Evolutionary conservation across 1,140 invertebrate species (phyloP).

Genomic region (Ylistrum balloti): DNA sequence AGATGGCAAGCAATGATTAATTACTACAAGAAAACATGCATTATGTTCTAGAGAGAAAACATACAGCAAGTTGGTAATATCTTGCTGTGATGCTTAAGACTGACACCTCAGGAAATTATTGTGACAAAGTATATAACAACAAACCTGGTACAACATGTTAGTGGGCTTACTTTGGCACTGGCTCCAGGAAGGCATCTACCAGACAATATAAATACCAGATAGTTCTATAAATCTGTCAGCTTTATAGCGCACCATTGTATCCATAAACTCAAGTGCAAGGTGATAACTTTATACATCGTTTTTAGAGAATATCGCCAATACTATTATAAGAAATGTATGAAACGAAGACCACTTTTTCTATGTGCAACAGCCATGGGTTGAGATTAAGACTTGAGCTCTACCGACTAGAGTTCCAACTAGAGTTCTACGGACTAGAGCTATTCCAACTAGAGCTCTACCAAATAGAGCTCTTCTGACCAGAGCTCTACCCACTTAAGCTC

Average conservation of each 20-base stretch:
- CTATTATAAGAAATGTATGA: background rate
- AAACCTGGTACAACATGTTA: background rate
- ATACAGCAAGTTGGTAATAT: background rate
- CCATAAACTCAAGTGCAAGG: background rate
- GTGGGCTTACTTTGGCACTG: slow-evolving; percentile 12
- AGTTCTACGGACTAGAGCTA: no score
- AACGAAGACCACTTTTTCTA: no score
- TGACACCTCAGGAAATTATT: background rate
- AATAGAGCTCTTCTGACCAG: no score
- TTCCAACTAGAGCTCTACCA: no score
- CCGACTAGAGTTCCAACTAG: no score
- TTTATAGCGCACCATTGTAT: background rate
- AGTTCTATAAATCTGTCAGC: background rate
- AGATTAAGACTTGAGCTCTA: no score
- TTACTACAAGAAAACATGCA: background rate
- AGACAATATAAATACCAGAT: background rate
- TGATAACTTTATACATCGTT: background rate
- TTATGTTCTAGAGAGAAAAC: background rate
- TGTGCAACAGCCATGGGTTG: no score
- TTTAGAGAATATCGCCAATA: background rate
- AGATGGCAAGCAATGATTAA: background rate
- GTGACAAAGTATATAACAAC: slow-evolving; percentile 25
- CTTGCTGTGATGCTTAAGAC: background rate
- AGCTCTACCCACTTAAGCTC: no score
- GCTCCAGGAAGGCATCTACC: slow-evolving; percentile 1